Evolutionary conservation across 2,888 invertebrate genomes (phyloP).

Genomic region (Cyaniris semiargus): DNA sequence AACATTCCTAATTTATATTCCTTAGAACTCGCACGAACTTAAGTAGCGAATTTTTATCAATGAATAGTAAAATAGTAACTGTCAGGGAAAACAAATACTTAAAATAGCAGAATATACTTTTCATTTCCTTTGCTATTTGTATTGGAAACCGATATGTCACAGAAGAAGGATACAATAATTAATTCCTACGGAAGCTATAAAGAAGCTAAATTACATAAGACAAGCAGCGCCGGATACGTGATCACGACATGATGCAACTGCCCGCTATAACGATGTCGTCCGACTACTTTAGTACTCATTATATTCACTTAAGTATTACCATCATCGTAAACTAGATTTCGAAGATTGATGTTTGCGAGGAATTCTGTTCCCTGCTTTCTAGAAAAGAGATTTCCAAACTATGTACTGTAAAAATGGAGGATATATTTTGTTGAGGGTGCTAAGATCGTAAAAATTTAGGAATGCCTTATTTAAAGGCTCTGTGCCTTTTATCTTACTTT

Average conservation of each 20-base stretch:
- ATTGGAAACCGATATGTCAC: not conserved
- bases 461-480: too few relatives aligned
- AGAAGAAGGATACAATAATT: not conserved
- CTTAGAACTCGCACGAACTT: too few relatives aligned
- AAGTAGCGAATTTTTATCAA: too few relatives aligned
- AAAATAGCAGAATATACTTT: not conserved
- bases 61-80: too few relatives aligned
- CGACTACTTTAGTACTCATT: not conserved
- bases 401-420: too few relatives aligned
- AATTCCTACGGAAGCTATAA: not conserved
- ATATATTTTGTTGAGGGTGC: too few relatives aligned
- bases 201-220: not conserved
- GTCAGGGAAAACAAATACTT: too few relatives aligned
- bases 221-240: not conserved
- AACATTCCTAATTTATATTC: too few relatives aligned
- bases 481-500: too few relatives aligned
- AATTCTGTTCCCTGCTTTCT: too few relatives aligned
- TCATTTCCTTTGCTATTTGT: not conserved
- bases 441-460: too few relatives aligned
- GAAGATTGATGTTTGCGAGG: not conserved
- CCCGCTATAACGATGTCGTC: not conserved
- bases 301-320: slow-evolving; percentile 5
- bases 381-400: too few relatives aligned
- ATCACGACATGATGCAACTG: not conserved
- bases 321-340: not conserved